Percentiles rank a stretch among this genome's conserved stretches.
phyloP scores from a whole-genome alignment of 2,113 vertebrate species.

The Rhinolophus ferrumequinum region DNA sequence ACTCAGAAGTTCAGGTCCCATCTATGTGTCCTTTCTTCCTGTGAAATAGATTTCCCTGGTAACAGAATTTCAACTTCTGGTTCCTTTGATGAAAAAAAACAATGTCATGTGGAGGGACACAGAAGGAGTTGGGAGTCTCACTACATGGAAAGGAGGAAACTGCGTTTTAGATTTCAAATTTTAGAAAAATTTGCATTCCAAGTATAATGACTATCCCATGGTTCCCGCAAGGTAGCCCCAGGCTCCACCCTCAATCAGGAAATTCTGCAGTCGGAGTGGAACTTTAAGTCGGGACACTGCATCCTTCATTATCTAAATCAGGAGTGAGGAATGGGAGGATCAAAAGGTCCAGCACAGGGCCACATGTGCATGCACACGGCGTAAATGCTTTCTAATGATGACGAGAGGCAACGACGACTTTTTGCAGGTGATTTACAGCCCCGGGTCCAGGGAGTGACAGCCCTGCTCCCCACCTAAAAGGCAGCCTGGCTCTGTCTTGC shows the following conservation, averaged over 20 bases:
- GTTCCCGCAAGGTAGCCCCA: not conserved
- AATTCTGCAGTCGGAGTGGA: not conserved
- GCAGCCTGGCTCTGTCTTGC: not conserved
- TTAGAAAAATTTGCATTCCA: not conserved
- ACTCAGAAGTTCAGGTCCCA: not conserved
- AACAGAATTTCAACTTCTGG: not conserved
- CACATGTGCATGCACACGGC: not conserved
- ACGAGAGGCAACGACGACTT: accelerated
- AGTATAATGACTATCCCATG: not conserved
- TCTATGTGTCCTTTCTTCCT: not conserved
- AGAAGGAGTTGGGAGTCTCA: not conserved
- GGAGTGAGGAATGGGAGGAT: not conserved
- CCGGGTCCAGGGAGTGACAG: not conserved
- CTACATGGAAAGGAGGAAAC: not conserved
- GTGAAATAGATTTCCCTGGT: not conserved
- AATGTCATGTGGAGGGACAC: not conserved
- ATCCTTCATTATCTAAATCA: not conserved
- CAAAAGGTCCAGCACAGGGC: not conserved
- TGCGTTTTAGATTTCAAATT: not conserved
- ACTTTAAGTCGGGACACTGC: not conserved
- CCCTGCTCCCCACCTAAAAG: not conserved
- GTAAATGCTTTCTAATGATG: not conserved
- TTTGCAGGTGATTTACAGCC: accelerated
- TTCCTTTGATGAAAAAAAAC: not conserved
- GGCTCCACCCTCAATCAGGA: not conserved